Evolutionary conservation across 1,140 invertebrate species (phyloP).

Genomic region (Bradynema listronoti): DNA sequence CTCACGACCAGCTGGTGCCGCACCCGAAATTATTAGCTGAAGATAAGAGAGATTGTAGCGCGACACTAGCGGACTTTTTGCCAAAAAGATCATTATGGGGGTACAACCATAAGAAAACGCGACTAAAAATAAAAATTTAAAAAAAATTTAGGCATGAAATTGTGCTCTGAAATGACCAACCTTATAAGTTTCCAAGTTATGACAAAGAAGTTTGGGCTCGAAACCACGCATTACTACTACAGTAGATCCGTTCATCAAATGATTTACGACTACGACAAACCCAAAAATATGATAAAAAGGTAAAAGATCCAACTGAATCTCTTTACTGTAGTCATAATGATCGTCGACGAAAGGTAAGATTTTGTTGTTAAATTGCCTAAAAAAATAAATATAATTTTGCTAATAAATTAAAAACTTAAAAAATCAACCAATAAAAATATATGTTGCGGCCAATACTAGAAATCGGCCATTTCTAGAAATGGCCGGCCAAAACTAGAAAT

Average conservation of each 20-base stretch:
- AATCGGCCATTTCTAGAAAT: too few species aligned
- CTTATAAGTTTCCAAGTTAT: slow-evolving; percentile 65
- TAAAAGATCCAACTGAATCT: slow-evolving; percentile 61
- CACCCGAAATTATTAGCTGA: slow-evolving; percentile 26
- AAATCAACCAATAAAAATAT: slow-evolving; percentile 20
- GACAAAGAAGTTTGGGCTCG: slow-evolving; percentile 66
- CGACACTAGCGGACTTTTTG: slow-evolving; percentile 31
- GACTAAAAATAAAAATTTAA: background rate
- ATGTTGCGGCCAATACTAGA: too few species aligned
- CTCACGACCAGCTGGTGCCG: slow-evolving; percentile 34
- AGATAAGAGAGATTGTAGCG: slow-evolving; percentile 37
- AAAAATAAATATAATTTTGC: background rate
- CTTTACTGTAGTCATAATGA: slow-evolving; percentile 10
- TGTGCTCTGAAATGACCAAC: too few species aligned
- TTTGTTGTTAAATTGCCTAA: slow-evolving; percentile 26
- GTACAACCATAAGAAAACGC: slow-evolving; percentile 1
- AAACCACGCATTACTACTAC: slow-evolving; percentile 72
- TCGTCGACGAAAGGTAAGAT: slow-evolving; percentile 9
- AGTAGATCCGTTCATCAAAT: slow-evolving; percentile 65
- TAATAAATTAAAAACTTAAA: slow-evolving; percentile 10
- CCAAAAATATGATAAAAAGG: slow-evolving; percentile 83
- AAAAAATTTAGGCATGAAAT: slow-evolving; percentile 7
- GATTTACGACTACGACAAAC: slow-evolving; percentile 59
- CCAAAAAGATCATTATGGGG: slow-evolving; percentile 37
- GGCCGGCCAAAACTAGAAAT: too few species aligned